These are phyloP conservation scores for Aurelia aurita complex sp. Pacific DNA, from an alignment of 30 jellyfish, hydroid and myxozoan species.

Conservation along the genomic window DNA sequence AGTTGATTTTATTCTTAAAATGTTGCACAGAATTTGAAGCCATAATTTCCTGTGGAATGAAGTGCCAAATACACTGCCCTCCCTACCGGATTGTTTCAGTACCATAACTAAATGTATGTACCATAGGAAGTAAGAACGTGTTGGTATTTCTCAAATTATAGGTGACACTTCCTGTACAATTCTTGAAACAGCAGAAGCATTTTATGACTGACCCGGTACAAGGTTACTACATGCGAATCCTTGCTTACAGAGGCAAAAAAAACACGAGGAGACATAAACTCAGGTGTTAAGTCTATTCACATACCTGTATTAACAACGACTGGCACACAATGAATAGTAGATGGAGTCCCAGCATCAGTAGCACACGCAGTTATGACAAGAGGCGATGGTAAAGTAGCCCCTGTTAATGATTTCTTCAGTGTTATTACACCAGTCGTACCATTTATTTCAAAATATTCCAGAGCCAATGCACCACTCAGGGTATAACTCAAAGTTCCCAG, in stretches of 20 bases:
- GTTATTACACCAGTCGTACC: slow-evolving; percentile 70
- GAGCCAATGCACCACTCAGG: slow-evolving; percentile 52
- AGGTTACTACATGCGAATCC: neutral
- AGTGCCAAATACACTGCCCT: no score
- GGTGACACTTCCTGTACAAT: no score
- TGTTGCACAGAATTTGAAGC: no score
- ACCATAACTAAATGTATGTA: no score
- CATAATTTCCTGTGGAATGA: no score
- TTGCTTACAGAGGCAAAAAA: neutral
- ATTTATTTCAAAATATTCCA: slow-evolving; percentile 55
- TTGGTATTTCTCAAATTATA: no score
- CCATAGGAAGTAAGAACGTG: no score
- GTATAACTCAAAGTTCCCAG: slow-evolving; percentile 62
- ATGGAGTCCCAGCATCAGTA: slow-evolving; percentile 67
- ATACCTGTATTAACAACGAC: slow-evolving; percentile 59
- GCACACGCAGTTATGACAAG: slow-evolving; percentile 79
- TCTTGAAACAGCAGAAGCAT: no score
- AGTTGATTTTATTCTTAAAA: no score
- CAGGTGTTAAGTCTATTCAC: neutral
- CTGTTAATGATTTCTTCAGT: slow-evolving; percentile 46
- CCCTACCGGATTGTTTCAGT: no score
- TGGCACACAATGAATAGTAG: slow-evolving; percentile 77
- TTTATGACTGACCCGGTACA: neutral
- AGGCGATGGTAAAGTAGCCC: slow-evolving; percentile 46
- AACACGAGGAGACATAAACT: neutral